Percentiles rank a stretch among this genome's conserved stretches.
Evolutionary conservation across 2,888 invertebrate species (phyloP).

Genomic region (Mesoligia furuncula): DNA sequence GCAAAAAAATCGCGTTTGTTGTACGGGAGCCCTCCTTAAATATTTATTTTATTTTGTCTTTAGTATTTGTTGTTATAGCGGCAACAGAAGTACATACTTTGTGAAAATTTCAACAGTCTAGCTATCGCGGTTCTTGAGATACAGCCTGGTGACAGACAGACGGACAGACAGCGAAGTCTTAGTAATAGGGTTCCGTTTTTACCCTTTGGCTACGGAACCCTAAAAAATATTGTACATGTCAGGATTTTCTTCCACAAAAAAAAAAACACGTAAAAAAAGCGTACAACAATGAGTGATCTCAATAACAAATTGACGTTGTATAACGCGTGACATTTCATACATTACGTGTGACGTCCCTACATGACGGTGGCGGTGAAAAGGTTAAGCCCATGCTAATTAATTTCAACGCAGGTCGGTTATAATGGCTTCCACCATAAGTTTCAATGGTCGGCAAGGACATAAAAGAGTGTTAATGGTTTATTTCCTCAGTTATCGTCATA

Average conservation of each 20-base stretch:
- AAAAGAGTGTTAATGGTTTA: conserved; percentile 45
- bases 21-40: too few species aligned
- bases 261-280: conserved; percentile 4
- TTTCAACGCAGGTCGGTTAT: conserved; percentile 43
- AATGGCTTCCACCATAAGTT: conserved; percentile 50
- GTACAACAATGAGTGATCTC: conserved; percentile 23
- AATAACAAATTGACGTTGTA: conserved; percentile 46
- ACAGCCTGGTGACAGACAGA: too few species aligned
- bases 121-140: too few species aligned
- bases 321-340: conserved; percentile 10
- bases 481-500: conserved; percentile 36
- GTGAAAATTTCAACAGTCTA: too few species aligned
- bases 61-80: too few species aligned
- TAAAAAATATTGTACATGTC: conserved; percentile 2
- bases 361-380: conserved; percentile 30
- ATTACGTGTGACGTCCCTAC: conserved; percentile 25
- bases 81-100: too few species aligned
- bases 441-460: conserved; percentile 47
- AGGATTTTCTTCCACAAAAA: conserved; percentile 12
- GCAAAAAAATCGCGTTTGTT: too few species aligned
- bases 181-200: too few species aligned
- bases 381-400: conserved; percentile 55
- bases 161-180: too few species aligned
- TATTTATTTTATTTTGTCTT: too few species aligned
- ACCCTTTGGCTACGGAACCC: too few species aligned